Evolutionary conservation across 2,888 invertebrate species (phyloP), one percentile per base, ranked within the genome.

Genomic region (Ypsolopha scabrella): DNA sequence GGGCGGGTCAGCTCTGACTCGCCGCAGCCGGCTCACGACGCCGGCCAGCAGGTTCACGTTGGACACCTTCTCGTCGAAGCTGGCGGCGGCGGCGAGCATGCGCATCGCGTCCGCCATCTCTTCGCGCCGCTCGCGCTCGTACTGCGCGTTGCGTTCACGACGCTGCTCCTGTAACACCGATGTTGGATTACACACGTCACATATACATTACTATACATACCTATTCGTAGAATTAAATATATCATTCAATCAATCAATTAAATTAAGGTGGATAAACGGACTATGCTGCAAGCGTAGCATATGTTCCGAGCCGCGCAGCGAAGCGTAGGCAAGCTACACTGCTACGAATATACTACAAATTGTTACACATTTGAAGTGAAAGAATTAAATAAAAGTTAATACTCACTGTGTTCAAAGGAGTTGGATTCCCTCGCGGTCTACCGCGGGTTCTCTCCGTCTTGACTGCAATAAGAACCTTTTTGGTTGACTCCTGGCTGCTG

Each of bases 101-200:
- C 38, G 33, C 8, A 53, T 35, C 0, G 52, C 55, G 0, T 52
- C 50, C 0, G 54, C 49, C 8, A 51, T 41, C 13, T 50, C 58
- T 1, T 14, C 33, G 6, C 57, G 52, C 7, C 56, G 43, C 48
- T 55, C 54, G 11, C 53, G 50, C 36, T 55, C 56, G 41, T 57
- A 58, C 13, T 50, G 51, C 1, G 58, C 55, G n/a, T 55, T 57
- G 14, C 56, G 53, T 1, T 52, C 53, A 6, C 54, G 53, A 2
- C 53, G 53, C 35, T 58, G 44, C 13, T 52, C 56, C 58, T 56
- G 46, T 9, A 34, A 43, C 34, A 39, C 46, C 7, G n/a, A n/a
- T n/a, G n/a, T n/a, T n/a, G n/a, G n/a, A 36, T 34, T 24, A 38
- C 13, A 48, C 39, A 37, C 34, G 4, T 37, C 4, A 13, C 46